Evolutionary conservation across 2,888 invertebrate genomes (phyloP).

Genomic region (Actias luna): DNA sequence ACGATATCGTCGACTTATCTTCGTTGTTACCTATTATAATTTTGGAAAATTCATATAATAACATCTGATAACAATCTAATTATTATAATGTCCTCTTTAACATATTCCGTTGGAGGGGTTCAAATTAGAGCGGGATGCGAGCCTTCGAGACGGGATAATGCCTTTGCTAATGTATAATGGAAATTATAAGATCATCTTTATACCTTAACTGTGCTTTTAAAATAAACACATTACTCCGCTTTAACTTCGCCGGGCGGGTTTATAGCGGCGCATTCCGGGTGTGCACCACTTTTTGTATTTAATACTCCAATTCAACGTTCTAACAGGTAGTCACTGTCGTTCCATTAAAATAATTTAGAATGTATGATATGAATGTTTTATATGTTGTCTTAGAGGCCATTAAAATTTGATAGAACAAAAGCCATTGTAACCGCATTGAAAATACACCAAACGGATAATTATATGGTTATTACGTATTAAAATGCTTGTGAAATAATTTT

Average conservation of each 20-base stretch:
- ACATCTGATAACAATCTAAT: slow-evolving; percentile 80
- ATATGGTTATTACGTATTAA: background rate
- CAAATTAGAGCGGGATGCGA: slow-evolving; percentile 67
- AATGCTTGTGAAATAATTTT: background rate
- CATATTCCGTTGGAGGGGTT: slow-evolving; percentile 71
- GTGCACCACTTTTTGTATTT: slow-evolving; percentile 42
- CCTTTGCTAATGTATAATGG: slow-evolving; percentile 71
- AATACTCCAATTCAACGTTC: slow-evolving; percentile 39
- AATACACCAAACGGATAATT: background rate
- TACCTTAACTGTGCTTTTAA: slow-evolving; percentile 71
- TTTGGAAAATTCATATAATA: slow-evolving; percentile 79
- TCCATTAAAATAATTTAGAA: slow-evolving; percentile 44
- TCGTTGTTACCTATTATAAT: slow-evolving; percentile 73
- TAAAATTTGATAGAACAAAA: slow-evolving; percentile 14
- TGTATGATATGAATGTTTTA: slow-evolving; percentile 28
- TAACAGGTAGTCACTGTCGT: slow-evolving; percentile 43
- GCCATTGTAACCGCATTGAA: background rate
- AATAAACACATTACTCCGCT: slow-evolving; percentile 62
- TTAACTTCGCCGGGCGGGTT: slow-evolving; percentile 33
- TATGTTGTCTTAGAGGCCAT: slow-evolving; percentile 12
- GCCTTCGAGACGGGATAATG: slow-evolving; percentile 67
- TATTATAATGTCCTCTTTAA: slow-evolving; percentile 81
- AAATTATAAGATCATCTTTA: slow-evolving; percentile 73
- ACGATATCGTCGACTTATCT: slow-evolving; percentile 76
- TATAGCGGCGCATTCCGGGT: slow-evolving; percentile 40